phyloP scores from a whole-genome alignment of 2,797 vertebrate genomes.

The Knipowitschia caucasica region DNA sequence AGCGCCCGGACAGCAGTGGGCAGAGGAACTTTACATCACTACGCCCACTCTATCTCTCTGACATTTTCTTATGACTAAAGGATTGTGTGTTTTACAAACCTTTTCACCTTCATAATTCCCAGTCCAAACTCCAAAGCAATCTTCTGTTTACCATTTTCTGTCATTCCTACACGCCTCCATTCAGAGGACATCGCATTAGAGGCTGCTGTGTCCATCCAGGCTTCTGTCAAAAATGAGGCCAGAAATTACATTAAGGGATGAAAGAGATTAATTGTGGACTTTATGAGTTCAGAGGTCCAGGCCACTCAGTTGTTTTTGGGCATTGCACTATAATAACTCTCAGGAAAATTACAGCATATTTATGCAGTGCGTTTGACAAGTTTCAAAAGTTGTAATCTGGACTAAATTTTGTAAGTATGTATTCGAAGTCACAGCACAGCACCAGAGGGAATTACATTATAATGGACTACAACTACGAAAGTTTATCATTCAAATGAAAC shows the following conservation, averaged over 20 bases:
- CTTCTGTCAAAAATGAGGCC: conserved; percentile 13
- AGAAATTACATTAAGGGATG: conserved; percentile 26
- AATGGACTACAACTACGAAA: too few species aligned
- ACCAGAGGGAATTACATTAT: too few species aligned
- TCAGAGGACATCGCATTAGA: neutral
- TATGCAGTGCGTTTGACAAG: too few species aligned
- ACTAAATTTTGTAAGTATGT: too few species aligned
- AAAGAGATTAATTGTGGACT: conserved; percentile 20
- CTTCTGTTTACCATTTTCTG: conserved; percentile 2
- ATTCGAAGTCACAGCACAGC: too few species aligned
- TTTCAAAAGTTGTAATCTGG: too few species aligned
- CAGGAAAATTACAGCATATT: conserved; percentile 39
- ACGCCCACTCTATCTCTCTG: conserved; percentile 11
- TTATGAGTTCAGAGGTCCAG: conserved; percentile 24
- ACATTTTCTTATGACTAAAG: conserved; percentile 6
- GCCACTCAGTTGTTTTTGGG: conserved; percentile 37
- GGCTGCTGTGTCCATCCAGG: neutral
- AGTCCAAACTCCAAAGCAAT: neutral
- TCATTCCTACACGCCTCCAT: conserved; percentile 12
- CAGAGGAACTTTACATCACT: too few species aligned
- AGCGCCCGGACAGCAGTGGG: too few species aligned
- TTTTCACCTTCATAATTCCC: too few species aligned
- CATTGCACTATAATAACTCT: conserved; percentile 36
- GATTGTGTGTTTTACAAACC: neutral
- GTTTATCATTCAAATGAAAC: too few species aligned